A percentile compares a stretch with the other conserved stretches of the same genome.
Conservation (phyloP, 2,888 invertebrate species). For the Oscheius sp. region DNA sequence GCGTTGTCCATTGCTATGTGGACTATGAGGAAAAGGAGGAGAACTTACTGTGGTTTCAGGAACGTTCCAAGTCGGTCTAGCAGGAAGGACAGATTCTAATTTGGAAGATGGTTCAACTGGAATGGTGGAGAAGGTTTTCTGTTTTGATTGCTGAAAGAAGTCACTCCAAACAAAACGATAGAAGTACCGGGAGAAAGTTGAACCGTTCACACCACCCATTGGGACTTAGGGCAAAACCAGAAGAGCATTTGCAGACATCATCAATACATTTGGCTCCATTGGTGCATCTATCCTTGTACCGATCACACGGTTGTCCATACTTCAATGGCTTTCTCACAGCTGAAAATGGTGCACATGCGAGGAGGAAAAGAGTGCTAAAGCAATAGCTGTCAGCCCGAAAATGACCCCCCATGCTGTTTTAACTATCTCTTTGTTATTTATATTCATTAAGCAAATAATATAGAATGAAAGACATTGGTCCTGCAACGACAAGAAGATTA, state of each 20-base stretch:
- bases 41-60: background rate
- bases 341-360: conserved; percentile 29
- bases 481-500: conserved; percentile 8
- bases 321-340: conserved; percentile 27
- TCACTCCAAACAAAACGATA: no score
- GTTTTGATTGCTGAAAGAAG: conserved; percentile 9
- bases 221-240: conserved; percentile 44
- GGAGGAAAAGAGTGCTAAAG: conserved; percentile 18
- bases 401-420: no score
- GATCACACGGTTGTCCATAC: conserved; percentile 54
- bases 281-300: conserved; percentile 44
- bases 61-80: conserved; percentile 21
- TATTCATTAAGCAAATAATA: no score
- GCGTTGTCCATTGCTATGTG: no score
- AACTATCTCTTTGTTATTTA: no score
- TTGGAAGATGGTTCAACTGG: background rate
- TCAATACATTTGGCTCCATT: conserved; percentile 59
- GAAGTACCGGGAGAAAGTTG: conserved; percentile 7
- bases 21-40: background rate
- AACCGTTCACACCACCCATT: conserved; percentile 51
- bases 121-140: conserved; percentile 12
- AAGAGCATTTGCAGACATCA: conserved; percentile 57
- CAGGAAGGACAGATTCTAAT: background rate
- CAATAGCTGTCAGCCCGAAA: no score
- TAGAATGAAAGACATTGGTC: conserved; percentile 5